Evolutionary conservation across 1,140 invertebrate species (phyloP).

Genomic region (Nilaparvata lugens): DNA sequence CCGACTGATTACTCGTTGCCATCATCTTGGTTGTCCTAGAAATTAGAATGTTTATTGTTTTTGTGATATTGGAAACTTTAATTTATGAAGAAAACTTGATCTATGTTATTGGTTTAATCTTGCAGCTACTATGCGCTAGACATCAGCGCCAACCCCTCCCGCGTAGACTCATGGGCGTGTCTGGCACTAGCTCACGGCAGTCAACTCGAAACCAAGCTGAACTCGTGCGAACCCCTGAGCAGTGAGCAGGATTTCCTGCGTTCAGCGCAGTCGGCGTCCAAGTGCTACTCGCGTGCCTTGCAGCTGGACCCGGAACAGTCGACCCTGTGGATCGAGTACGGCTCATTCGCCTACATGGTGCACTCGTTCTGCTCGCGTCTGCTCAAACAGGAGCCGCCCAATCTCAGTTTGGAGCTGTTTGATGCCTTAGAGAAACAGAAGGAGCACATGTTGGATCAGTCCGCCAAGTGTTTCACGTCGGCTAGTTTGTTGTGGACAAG

Average conservation of each 20-base stretch:
- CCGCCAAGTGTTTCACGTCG: slow-evolving; percentile 64
- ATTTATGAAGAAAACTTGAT: not conserved
- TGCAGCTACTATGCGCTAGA: slow-evolving; percentile 71
- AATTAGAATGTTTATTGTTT: slow-evolving; percentile 8
- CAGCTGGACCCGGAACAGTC: slow-evolving; percentile 57
- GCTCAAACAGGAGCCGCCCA: slow-evolving; percentile 51
- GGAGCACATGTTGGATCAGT: slow-evolving; percentile 63
- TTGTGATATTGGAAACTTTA: too few species aligned
- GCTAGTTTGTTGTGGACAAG: slow-evolving; percentile 42
- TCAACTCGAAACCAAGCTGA: slow-evolving; percentile 71
- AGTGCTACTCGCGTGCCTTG: slow-evolving; percentile 69
- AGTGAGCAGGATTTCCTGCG: slow-evolving; percentile 60
- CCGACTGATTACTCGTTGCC: too few species aligned
- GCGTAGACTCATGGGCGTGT: slow-evolving; percentile 88
- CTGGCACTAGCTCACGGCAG: slow-evolving; percentile 73
- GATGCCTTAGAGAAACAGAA: slow-evolving; percentile 63
- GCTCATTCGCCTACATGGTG: slow-evolving; percentile 74
- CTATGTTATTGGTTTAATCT: too few species aligned
- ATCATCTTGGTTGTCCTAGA: too few species aligned
- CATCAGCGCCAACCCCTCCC: slow-evolving; percentile 61
- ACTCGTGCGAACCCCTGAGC: slow-evolving; percentile 46
- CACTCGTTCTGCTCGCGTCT: slow-evolving; percentile 79
- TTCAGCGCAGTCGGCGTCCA: slow-evolving; percentile 54
- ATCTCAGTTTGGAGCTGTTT: slow-evolving; percentile 64
- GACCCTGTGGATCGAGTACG: slow-evolving; percentile 82